Conservation (phyloP, 1,140 invertebrate species). For the Bilobella aurantiaca region DNA sequence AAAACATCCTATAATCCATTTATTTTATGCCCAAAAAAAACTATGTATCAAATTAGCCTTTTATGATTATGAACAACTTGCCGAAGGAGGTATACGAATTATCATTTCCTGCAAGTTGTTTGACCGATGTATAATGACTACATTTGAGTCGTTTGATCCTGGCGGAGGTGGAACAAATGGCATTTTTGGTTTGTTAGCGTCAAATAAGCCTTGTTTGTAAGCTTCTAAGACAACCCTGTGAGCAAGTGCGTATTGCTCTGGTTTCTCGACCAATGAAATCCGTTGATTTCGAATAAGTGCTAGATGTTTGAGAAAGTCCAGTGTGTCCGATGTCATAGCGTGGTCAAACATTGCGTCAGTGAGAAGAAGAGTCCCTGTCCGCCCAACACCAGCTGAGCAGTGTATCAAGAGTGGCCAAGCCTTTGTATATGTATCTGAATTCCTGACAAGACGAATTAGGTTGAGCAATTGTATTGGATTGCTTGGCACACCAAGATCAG, state of each 20-base stretch:
- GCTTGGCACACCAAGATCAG: conserved; percentile 2
- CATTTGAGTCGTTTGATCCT: too few species aligned
- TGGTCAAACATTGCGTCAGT: neutral
- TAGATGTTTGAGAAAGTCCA: conserved; percentile 5
- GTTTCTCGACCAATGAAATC: neutral
- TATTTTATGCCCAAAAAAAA: too few species aligned
- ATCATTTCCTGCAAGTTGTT: too few species aligned
- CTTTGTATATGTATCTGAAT: neutral
- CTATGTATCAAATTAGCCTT: too few species aligned
- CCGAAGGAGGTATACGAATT: too few species aligned
- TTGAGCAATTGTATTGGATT: neutral
- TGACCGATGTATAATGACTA: too few species aligned
- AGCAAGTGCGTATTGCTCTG: neutral
- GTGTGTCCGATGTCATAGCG: neutral
- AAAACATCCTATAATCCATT: too few species aligned
- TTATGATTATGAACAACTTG: too few species aligned
- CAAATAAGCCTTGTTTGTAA: neutral
- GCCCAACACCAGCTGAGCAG: neutral
- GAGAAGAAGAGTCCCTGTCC: conserved; percentile 1
- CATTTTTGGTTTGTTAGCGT: too few species aligned
- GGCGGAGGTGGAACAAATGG: too few species aligned
- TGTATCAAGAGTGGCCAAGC: neutral
- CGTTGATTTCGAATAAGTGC: neutral
- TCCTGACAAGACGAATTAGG: neutral
- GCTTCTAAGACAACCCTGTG: neutral